phyloP scores from a whole-genome alignment of 2,888 invertebrate species.

The Synanthedon vespiformis region DNA sequence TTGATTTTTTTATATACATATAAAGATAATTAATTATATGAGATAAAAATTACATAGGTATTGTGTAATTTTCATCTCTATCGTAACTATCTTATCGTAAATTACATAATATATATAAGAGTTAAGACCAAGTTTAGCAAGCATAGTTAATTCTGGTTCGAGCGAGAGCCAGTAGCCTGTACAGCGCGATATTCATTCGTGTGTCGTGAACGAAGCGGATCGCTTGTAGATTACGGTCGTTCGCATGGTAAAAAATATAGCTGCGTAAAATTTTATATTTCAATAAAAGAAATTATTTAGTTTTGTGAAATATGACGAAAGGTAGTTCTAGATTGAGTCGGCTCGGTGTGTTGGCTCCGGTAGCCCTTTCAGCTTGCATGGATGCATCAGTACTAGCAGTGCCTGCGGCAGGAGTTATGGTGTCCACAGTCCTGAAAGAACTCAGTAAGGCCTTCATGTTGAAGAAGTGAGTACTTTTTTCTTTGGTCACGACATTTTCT shows the following conservation, averaged over 20 bases:
- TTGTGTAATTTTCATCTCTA: too few relatives aligned
- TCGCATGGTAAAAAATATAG: constrained; percentile 11
- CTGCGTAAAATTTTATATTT: too few relatives aligned
- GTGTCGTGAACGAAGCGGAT: constrained; percentile 57
- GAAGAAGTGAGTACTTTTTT: constrained; percentile 43
- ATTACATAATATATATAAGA: too few relatives aligned
- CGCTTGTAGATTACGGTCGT: constrained; percentile 57
- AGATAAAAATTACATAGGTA: too few relatives aligned
- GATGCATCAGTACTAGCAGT: constrained; percentile 61
- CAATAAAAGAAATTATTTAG: too few relatives aligned
- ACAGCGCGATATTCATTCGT: constrained; percentile 31
- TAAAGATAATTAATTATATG: too few relatives aligned
- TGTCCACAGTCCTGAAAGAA: constrained; percentile 59
- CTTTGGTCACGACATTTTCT: too few relatives aligned
- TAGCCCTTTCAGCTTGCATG: constrained; percentile 57
- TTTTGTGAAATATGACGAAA: constrained; percentile 35
- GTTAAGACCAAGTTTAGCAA: constrained; percentile 2
- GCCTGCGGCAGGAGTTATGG: constrained; percentile 59
- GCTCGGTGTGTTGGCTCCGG: constrained; percentile 58
- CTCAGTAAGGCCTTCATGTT: constrained; percentile 65
- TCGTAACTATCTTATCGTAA: too few relatives aligned
- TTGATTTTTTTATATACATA: too few relatives aligned
- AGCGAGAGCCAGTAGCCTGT: constrained; percentile 7
- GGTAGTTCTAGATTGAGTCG: constrained; percentile 40
- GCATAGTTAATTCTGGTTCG: neutral